Percentiles rank a stretch among this genome's conserved stretches.
Conservation (phyloP, 2,888 invertebrate genomes). For the Drosophila pseudotalamancana region DNA sequence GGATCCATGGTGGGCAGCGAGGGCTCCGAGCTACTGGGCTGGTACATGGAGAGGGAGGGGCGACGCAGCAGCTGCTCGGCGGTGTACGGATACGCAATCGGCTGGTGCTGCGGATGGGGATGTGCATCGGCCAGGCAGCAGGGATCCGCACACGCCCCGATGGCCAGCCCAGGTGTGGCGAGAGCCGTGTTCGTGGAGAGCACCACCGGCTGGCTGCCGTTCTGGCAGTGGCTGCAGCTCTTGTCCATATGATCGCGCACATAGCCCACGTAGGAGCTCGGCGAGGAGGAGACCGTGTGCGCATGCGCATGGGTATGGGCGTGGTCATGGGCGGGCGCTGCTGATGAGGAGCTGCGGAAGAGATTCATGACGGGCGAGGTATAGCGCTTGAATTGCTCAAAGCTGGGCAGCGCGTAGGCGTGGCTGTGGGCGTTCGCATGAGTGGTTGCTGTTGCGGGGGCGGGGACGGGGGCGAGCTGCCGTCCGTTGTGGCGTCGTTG, state of each 20-base stretch:
- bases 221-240: constrained; percentile 82
- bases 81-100: constrained; percentile 76
- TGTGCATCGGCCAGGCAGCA: constrained; percentile 81
- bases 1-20: constrained; percentile 83
- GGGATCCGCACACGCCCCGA: constrained; percentile 78
- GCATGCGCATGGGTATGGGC: constrained; percentile 67
- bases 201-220: constrained; percentile 81
- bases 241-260: constrained; percentile 82
- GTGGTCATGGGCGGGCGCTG: constrained; percentile 17
- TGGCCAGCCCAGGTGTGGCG: constrained; percentile 76
- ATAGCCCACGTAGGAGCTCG: constrained; percentile 81
- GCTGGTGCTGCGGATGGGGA: constrained; percentile 82
- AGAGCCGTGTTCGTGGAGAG: constrained; percentile 78
- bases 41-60: constrained; percentile 81
- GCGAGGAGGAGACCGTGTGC: constrained; percentile 81
- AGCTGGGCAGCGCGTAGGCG: constrained; percentile 70
- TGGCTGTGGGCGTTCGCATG: constrained; percentile 38
- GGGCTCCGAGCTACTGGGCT: constrained; percentile 81
- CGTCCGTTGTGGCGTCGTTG: constrained; percentile 73
- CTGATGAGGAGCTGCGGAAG: constrained; percentile 79
- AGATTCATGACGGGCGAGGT: constrained; percentile 83
- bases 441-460: constrained; percentile 30
- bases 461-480: constrained; percentile 61
- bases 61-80: constrained; percentile 77
- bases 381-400: constrained; percentile 82